phyloP scores from a whole-genome alignment of 1,140 invertebrate species.

The Drosophila takahashii region DNA sequence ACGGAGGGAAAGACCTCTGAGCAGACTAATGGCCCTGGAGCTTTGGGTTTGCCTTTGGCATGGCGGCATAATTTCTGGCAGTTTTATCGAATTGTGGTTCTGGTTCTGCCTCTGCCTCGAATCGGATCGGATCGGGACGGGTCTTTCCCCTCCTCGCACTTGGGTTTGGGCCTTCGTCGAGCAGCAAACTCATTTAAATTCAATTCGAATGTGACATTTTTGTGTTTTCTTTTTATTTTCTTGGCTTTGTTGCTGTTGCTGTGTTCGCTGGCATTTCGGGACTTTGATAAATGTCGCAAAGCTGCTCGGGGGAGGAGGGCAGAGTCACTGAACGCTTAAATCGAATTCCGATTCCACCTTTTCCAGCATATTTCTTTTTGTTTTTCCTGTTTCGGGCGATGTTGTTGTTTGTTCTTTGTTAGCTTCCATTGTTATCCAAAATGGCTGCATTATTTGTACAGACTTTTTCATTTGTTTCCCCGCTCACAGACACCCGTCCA shows the following conservation, averaged over 20 bases:
- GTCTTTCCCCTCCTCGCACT: background rate
- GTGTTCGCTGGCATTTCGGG: constrained; percentile 47
- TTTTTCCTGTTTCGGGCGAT: constrained; percentile 38
- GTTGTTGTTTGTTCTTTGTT: constrained; percentile 69
- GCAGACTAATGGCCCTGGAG: constrained; percentile 49
- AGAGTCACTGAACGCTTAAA: constrained; percentile 73
- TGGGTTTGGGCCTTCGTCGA: constrained; percentile 11
- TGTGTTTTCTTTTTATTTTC: constrained; percentile 56
- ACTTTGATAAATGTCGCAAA: constrained; percentile 72
- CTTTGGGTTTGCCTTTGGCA: constrained; percentile 44
- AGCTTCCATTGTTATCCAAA: constrained; percentile 77
- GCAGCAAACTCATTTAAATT: constrained; percentile 78
- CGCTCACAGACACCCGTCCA: constrained; percentile 9
- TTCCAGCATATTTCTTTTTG: constrained; percentile 44
- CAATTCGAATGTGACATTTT: constrained; percentile 78
- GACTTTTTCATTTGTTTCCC: constrained; percentile 56
- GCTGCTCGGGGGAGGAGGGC: constrained; percentile 29
- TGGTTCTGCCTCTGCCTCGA: constrained; percentile 24
- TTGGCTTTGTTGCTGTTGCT: constrained; percentile 32
- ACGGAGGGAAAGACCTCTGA: constrained; percentile 25
- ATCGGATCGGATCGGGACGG: constrained; percentile 10
- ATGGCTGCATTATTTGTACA: constrained; percentile 83
- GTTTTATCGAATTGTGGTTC: constrained; percentile 62
- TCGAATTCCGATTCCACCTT: constrained; percentile 75
- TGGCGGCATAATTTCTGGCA: constrained; percentile 55